phyloP scores from a whole-genome alignment of 2,797 vertebrate genomes.

The Pseudochaenichthys georgianus region DNA sequence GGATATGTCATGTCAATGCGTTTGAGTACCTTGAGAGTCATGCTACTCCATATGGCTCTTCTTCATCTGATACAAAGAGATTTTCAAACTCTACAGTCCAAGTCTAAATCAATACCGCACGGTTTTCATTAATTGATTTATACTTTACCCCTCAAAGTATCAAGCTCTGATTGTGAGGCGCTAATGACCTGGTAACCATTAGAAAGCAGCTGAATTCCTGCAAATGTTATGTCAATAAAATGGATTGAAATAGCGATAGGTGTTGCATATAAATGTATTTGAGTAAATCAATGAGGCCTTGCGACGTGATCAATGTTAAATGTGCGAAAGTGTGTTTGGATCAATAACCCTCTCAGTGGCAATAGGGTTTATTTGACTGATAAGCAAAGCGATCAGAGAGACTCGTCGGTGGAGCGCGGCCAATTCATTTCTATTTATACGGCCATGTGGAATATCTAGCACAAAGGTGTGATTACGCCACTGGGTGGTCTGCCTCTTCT shows the following conservation, averaged over 20 bases:
- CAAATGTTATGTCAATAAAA: conserved; percentile 76
- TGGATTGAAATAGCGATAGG: conserved; percentile 64
- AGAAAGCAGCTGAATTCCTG: conserved; percentile 69
- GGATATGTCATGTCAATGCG: conserved; percentile 36
- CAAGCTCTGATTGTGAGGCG: conserved; percentile 55
- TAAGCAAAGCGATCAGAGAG: conserved; percentile 69
- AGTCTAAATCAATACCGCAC: conserved; percentile 62
- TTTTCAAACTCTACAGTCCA: conserved; percentile 33
- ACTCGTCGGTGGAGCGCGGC: conserved; percentile 57
- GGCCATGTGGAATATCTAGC: conserved; percentile 58
- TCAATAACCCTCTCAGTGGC: conserved; percentile 65
- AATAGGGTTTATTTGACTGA: conserved; percentile 68
- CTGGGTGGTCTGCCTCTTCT: conserved; percentile 62
- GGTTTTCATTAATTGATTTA: conserved; percentile 71
- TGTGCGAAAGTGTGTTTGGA: conserved; percentile 52
- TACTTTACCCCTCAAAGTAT: conserved; percentile 51
- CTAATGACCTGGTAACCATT: conserved; percentile 72
- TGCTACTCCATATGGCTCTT: conserved; percentile 37
- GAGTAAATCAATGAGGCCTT: conserved; percentile 62
- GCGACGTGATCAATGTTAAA: conserved; percentile 70
- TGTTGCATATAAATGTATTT: conserved; percentile 67
- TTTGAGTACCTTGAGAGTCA: conserved; percentile 23
- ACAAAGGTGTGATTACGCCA: conserved; percentile 77
- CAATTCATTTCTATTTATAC: conserved; percentile 79
- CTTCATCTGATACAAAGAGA: conserved; percentile 41